Percentiles rank a stretch among this genome's conserved stretches.
Evolutionary conservation across 1,140 invertebrate species (phyloP).

Genomic region (Zaprionus kolodkinae): DNA sequence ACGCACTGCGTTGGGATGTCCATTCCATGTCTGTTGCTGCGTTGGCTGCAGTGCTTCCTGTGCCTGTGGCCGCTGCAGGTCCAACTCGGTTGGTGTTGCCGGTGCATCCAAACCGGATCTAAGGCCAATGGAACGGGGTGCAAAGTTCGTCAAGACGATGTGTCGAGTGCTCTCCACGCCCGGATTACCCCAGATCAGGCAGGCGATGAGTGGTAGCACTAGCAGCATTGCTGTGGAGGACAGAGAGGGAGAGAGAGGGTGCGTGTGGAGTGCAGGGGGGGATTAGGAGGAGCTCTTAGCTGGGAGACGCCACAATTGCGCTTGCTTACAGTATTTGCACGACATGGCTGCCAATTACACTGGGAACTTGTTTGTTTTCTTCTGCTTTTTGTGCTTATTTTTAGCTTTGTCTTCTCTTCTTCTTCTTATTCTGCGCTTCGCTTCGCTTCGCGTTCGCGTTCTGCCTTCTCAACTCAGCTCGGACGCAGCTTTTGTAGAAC

Average conservation of each 20-base stretch:
- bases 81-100: neutral
- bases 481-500: conserved; percentile 62
- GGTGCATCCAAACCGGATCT: neutral
- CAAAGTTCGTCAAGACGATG: neutral
- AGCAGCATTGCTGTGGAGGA: conserved; percentile 2
- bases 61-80: conserved; percentile 29
- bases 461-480: conserved; percentile 56
- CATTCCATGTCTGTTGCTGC: conserved; percentile 7
- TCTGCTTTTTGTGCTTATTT: conserved; percentile 15
- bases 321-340: conserved; percentile 61
- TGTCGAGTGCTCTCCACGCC: neutral
- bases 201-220: neutral
- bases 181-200: neutral
- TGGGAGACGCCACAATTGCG: conserved; percentile 4
- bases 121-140: neutral
- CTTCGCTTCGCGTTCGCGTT: conserved; percentile 6
- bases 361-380: conserved; percentile 45
- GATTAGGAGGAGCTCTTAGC: neutral
- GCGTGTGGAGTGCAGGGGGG: neutral
- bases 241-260: conserved; percentile 10
- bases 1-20: neutral
- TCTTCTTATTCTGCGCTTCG: neutral
- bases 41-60: neutral
- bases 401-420: neutral
- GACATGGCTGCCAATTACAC: conserved; percentile 56